Percentiles rank a stretch among this genome's conserved stretches.
Conservation (phyloP, 2,888 invertebrate species). For the Theodoxus fluviatilis region DNA sequence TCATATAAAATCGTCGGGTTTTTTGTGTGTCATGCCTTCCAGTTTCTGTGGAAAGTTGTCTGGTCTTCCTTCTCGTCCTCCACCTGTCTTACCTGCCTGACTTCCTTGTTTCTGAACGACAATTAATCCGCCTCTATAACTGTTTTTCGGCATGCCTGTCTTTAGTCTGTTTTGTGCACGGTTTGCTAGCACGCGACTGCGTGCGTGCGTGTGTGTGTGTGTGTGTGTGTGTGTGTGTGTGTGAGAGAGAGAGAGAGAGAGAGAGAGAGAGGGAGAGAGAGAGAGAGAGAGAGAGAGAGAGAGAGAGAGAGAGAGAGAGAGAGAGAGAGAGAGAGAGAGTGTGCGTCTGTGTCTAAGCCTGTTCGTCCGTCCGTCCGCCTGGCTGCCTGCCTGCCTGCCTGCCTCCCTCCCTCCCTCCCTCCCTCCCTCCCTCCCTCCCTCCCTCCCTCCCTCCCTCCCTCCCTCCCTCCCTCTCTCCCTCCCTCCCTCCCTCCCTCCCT, state of each 20-base stretch:
- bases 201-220: not conserved
- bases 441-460: not conserved
- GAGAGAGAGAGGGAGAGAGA: not conserved
- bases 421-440: constrained; percentile 1
- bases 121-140: too few species aligned
- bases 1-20: too few species aligned
- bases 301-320: not conserved
- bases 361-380: not conserved
- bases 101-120: too few species aligned
- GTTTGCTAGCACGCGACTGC: not conserved
- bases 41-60: too few species aligned
- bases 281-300: not conserved
- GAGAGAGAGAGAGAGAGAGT: not conserved
- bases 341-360: constrained; percentile 7
- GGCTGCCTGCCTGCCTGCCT: not conserved
- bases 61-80: too few species aligned
- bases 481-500: not conserved
- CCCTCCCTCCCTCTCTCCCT: not conserved
- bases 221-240: not conserved
- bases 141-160: not conserved
- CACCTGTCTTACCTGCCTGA: too few species aligned
- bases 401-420: not conserved
- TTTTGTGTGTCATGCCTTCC: too few species aligned
- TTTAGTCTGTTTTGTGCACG: not conserved
- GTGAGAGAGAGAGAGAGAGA: not conserved